Evolutionary conservation across 2,888 invertebrate species (phyloP), one percentile per base, ranked within the genome.

Genomic region (Teleiodes luculella): DNA sequence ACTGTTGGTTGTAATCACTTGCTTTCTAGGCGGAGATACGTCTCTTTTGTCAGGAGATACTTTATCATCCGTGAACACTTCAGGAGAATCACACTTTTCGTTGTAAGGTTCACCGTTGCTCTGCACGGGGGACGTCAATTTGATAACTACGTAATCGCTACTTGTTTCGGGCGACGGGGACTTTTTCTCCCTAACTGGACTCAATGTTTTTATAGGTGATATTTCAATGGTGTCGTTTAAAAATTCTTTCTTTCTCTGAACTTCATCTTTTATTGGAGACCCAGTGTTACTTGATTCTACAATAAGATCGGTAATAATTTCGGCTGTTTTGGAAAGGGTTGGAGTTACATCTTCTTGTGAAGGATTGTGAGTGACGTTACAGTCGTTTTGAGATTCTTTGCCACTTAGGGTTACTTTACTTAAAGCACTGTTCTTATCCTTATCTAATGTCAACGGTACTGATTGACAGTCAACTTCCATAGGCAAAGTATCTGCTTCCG

Each of bases 191-290:
- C 67, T 70, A 28, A 83, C 70, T 1, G 89, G 87, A 55, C 86
- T 86, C 66, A 83, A 68, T 2, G 70, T 75, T 72, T 88, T 89
- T 56, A 92, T 92, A 0, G 92, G 93, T 0, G 92, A 93, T 72
- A 93, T 92, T 70, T 92, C 91, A 14, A 88, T 61, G 7, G 92
- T 92, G 58, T 87, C 86, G 63, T 91, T 88, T 13, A 92, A 68
- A 56, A 93, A 90, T 68, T 92, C 92, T 65, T 83, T 75, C 55
- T 90, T 85, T 61, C 87, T 80, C 58, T 83, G 77, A 30, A 68
- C 73, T 28, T 80, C 78, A 36, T 82, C 79, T 66, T 80, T 79
- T 13, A 74, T 77, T 0, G 90, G 88, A 1, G 90, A 90, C 10
- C 79, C 84, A n/a, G 74, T 63, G 5, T 78, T 73, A 51, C 57